Conservation (phyloP, 2,888 invertebrate species). For the Sceliomorpha sp. region DNA sequence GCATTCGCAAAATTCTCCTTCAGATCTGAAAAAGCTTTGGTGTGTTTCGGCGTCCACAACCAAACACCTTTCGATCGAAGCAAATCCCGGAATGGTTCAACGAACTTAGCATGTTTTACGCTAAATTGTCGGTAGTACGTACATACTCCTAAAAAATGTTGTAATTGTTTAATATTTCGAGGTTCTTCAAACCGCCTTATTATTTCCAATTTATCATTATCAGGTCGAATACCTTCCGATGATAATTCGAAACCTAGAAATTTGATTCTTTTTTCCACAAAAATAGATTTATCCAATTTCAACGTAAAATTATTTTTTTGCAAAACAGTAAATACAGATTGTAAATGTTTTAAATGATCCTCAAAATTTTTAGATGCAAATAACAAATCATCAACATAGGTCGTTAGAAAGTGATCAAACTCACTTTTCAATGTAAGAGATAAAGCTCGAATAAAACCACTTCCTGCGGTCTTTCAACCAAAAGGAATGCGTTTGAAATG, state of each 20-base stretch:
- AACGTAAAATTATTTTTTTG: slow-evolving; percentile 8
- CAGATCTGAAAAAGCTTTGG: background rate
- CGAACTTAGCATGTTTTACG: background rate
- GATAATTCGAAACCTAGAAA: slow-evolving; percentile 3
- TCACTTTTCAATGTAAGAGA: slow-evolving; percentile 57
- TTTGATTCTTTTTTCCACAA: background rate
- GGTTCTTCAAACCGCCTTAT: background rate
- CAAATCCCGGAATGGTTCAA: slow-evolving; percentile 3
- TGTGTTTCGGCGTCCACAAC: background rate
- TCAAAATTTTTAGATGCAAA: slow-evolving; percentile 40
- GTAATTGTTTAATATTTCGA: background rate
- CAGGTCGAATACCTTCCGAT: background rate
- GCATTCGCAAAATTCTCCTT: slow-evolving; percentile 1
- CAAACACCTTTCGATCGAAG: background rate
- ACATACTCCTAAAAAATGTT: slow-evolving; percentile 4
- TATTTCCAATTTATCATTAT: background rate
- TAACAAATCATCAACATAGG: slow-evolving; percentile 57
- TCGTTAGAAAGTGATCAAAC: slow-evolving; percentile 22
- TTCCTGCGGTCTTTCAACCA: slow-evolving; percentile 62
- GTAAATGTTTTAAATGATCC: slow-evolving; percentile 40
- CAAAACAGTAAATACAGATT: slow-evolving; percentile 22
- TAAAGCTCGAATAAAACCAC: slow-evolving; percentile 58
- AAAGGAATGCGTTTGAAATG: slow-evolving; percentile 61
- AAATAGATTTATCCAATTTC: slow-evolving; percentile 3
- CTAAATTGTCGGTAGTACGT: slow-evolving; percentile 7